Base-by-base conservation (phyloP, 92 coral and sea anemone species). In the Palythoa heliodiscus region DNA sequence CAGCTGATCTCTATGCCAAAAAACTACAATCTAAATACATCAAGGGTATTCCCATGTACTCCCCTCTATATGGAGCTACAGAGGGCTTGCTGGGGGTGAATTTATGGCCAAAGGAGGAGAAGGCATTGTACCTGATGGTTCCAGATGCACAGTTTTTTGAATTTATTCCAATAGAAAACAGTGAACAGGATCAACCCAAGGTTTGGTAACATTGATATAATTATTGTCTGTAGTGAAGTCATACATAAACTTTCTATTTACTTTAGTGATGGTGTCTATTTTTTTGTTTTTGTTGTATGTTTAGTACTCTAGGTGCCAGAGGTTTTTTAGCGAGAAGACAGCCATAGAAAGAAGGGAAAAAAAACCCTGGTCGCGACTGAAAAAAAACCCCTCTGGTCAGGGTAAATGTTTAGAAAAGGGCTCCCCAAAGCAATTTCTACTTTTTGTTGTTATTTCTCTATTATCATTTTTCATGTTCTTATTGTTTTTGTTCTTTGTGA, bases 31-130 rank as follows among this genome's bases (percentile, higher is more conserved):
- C 80, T 8, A 84, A 71, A 60, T 88, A 88, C 66, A 48, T 70
- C 5, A 83, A 79, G 20, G 73, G 77, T 63, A 68, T 83, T 39
- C 91, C 91, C 2, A 88, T 88, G 22, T 88, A 88, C 57, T 88
- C 91, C 19, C 91, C 91, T 64, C 57, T 88, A 37, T 88, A 88
- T 47, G 91, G 86, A 39, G 88, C 91, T 9, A 88, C 91, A 29
- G 91, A 88, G 81, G 91, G 91, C 12, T 29, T 88, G 70, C 61
- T 84, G 7, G 91, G 91, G 38, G 80, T 88, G 19, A 88, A 88
- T 48, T 16, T 88, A 54, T 88, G 91, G 91, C 91, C 91, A 37
- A 71, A 78, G 75, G 91, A 88, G 54, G 20, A 58, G 11, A 84
- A 37, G 38, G 74, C 91, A 37, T 14, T 84, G 9, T 88, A 88